Base-by-base conservation (phyloP, 1,140 invertebrate genomes). In the Trichonephila inaurata region DNA sequence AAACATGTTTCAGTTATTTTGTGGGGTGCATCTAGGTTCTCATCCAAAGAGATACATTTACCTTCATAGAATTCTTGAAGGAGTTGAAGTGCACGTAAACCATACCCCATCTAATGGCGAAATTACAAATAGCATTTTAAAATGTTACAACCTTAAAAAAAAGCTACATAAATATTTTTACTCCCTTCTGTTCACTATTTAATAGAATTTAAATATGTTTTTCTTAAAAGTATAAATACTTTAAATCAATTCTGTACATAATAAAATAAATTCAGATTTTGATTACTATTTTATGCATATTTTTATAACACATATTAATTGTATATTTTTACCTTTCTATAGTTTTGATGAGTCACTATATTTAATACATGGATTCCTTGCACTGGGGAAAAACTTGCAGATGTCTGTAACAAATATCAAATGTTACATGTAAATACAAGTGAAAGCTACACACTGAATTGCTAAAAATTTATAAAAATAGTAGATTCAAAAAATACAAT, bases 341-440 rank as follows among this genome's bases (percentile, higher is more conserved):
- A 99, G 95, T 99, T 98, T 0, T 99, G 99, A 97, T 99, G 99
- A 3, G 99, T 99, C 1, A 99, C 99, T 92, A 99, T 99, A 64
- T 99, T 96, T 21, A 99, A 98, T 88, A 99, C 97, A 94, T 99
- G 96, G 19, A 97, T 98, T 14, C 99, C 99, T 93, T 98, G 97
- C 5, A 99, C 96, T 89, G 97, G 97, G 10, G 98, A 98, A 96
- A 99, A 99, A 95, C 99, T 98, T 94, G 97, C 96, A 96, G 99
- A 98, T 96, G 97, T 99, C 95, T 96, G 91, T 83, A 89, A 89
- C 18, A 40, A 51, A 24, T 1, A 10, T 51, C 51, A 51, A 51
- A 10, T 51, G 51, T 51, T 51, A 51, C 51, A 51, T 51, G 10
- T 51, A 8, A 51, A 0, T 51, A 10, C 10, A 12, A 7, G 7